A percentile compares a stretch with the other conserved stretches of the same genome.
Evolutionary conservation across 2,888 invertebrate species (phyloP).

Genomic region (Lissonota sp.): DNA sequence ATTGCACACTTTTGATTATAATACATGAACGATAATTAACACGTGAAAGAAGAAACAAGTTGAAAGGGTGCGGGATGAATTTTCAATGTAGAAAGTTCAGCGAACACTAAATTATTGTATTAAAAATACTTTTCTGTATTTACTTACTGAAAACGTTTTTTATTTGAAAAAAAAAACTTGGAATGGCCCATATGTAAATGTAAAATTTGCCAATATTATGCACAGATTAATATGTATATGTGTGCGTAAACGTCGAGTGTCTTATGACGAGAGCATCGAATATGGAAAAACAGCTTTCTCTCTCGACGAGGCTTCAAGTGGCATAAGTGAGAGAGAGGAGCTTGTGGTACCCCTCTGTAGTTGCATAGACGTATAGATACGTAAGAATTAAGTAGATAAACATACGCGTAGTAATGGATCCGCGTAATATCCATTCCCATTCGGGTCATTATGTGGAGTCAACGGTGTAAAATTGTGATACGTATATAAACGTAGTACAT

Average conservation of each 20-base stretch:
- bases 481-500: constrained; percentile 5
- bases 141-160: no score
- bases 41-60: no score
- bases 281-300: constrained; percentile 83
- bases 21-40: no score
- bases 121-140: no score
- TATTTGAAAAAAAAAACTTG: no score
- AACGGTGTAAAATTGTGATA: constrained; percentile 61
- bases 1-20: no score
- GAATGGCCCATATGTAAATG: background rate
- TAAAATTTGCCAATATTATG: constrained; percentile 4
- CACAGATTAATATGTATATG: constrained; percentile 52
- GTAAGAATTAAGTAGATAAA: constrained; percentile 81
- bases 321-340: constrained; percentile 60
- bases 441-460: constrained; percentile 55
- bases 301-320: constrained; percentile 79
- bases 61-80: no score
- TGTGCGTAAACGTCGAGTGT: constrained; percentile 70
- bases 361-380: constrained; percentile 60
- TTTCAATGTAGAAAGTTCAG: no score
- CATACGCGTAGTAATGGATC: constrained; percentile 78
- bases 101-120: no score
- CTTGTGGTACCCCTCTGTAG: background rate
- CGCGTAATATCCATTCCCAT: constrained; percentile 68
- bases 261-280: constrained; percentile 78